Evolutionary conservation across 1,140 invertebrate genomes (phyloP), one percentile per base, ranked within the genome.

Genomic region (Araneus ventricosus): DNA sequence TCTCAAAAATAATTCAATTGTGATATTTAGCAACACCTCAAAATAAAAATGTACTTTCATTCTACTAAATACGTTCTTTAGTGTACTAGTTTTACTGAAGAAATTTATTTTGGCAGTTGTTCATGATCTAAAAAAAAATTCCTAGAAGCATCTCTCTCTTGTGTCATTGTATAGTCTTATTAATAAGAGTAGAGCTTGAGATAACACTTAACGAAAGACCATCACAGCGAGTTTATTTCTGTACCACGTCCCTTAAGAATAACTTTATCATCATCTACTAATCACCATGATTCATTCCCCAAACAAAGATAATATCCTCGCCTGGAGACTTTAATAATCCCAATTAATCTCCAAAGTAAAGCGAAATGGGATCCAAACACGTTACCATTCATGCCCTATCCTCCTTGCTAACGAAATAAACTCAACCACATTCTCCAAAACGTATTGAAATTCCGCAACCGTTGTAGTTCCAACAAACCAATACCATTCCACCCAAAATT

Each of bases 401-500:
- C 41, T 20, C 52, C 24, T n/a, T 24, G 37, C 27, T 39, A 39
- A 24, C 59, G 20, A 45, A 61, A 59, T 87, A 87, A 87, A 61
- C 85, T 41, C n/a, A 34, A 45, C 22, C 52, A n/a, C 34, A 87
- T 22, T 45, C 34, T 27, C 57, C 85, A 34, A 39, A 75, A 75
- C 34, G 70, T 75, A 75, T 75, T 75, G 59, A 37, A 87, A 87
- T 37, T 39, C 30, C 22, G 39, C 59, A 87, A 87, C 22, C 52
- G 34, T 52, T 45, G 37, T 10, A 45, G 41, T 27, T 17, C 27
- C 80, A 27, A 41, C 80, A 41, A 82, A 82, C 80, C 80, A 57
- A 67, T 61, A 88, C 34, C 61, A 88, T 61, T 61, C 61, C 17
- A 30, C 24, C n/a, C 27, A 75, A 88, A 52, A 90, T 91, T 86